These are phyloP conservation scores for Triplophysa siluroides DNA, from an alignment of 2,113 vertebrate genomes.

Conservation along the genomic window DNA sequence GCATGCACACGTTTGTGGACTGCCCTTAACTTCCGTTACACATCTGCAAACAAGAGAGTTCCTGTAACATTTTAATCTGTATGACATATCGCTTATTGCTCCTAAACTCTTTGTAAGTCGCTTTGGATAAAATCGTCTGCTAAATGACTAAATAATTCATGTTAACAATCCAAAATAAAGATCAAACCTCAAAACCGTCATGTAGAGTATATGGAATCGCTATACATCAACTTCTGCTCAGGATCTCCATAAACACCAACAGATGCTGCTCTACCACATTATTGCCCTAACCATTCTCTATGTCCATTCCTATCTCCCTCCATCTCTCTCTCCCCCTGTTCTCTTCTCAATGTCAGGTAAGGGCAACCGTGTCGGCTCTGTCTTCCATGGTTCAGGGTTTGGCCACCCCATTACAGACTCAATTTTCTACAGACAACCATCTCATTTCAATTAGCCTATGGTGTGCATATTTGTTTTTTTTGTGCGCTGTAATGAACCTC, in stretches of 20 bases:
- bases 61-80: too few species aligned
- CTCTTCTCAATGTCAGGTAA: constrained; percentile 57
- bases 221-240: too few species aligned
- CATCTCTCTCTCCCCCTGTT: constrained; percentile 38
- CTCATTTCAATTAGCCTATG: constrained; percentile 45
- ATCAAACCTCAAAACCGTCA: too few species aligned
- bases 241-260: not conserved
- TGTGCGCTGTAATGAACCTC: not conserved
- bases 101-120: too few species aligned
- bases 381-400: constrained; percentile 14
- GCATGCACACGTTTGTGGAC: too few species aligned
- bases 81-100: too few species aligned
- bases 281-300: constrained; percentile 15
- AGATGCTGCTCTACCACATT: constrained; percentile 7
- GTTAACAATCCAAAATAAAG: too few species aligned
- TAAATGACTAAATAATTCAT: too few species aligned
- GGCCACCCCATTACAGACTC: constrained; percentile 49
- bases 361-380: constrained; percentile 20
- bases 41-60: too few species aligned
- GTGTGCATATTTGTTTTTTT: constrained; percentile 13
- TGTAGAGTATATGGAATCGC: too few species aligned
- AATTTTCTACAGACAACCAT: constrained; percentile 47
- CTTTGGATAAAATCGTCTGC: too few species aligned
- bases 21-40: too few species aligned
- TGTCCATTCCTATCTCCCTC: constrained; percentile 7